Evolutionary conservation across 2,113 vertebrate genomes (phyloP).

Genomic region (Neodontobutis hainanensis): DNA sequence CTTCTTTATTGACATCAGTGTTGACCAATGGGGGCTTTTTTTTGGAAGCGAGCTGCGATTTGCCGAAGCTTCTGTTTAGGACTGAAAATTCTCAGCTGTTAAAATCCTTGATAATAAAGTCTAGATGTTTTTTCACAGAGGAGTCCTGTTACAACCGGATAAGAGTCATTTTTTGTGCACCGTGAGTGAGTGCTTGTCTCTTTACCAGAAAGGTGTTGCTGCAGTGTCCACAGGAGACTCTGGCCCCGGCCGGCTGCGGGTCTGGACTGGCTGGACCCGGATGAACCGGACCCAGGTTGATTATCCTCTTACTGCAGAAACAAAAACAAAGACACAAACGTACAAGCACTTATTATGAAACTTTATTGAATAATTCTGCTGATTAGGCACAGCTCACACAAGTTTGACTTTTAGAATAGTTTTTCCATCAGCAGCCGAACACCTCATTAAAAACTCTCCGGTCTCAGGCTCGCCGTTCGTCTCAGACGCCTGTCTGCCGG

Average conservation of each 20-base stretch:
- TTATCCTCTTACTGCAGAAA: conserved; percentile 87
- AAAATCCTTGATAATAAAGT: too few relatives aligned
- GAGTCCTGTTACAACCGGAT: too few relatives aligned
- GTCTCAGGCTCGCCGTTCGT: not conserved
- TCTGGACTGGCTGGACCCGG: conserved; percentile 89
- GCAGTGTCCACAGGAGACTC: conserved; percentile 93
- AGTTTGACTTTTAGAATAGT: conserved; percentile 4
- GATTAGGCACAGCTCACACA: not conserved
- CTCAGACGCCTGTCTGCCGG: not conserved
- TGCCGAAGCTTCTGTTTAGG: too few relatives aligned
- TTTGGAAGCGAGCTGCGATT: too few relatives aligned
- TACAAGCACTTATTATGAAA: not conserved
- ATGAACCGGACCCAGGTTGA: conserved; percentile 90
- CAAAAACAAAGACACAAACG: conserved; percentile 21
- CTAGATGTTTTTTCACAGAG: too few relatives aligned
- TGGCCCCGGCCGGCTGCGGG: conserved; percentile 87
- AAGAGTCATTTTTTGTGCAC: not conserved
- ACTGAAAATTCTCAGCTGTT: too few relatives aligned
- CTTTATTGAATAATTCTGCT: not conserved
- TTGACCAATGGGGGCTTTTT: too few relatives aligned
- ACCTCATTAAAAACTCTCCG: conserved; percentile 17
- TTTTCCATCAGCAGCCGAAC: conserved; percentile 15
- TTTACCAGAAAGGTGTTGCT: conserved; percentile 91
- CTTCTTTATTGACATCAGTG: too few relatives aligned
- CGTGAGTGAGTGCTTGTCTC: not conserved